phyloP scores from a whole-genome alignment of 2,113 vertebrate genomes.

The Rostratula benghalensis region DNA sequence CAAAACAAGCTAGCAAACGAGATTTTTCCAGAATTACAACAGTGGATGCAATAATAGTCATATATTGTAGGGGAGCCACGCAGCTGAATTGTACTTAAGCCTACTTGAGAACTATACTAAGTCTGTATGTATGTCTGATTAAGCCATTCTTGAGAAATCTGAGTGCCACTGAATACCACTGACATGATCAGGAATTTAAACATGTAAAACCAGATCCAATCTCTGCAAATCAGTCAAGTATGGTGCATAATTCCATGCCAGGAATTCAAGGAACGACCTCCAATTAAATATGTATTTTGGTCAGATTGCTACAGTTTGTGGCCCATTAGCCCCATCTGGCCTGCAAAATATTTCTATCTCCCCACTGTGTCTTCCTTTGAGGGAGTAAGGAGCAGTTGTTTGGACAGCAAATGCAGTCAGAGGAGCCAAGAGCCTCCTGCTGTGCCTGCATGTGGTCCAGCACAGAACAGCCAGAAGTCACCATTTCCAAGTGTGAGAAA shows the following conservation, averaged over 20 bases:
- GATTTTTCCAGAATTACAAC: not conserved
- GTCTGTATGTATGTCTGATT: not conserved
- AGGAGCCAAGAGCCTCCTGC: slow-evolving; percentile 43
- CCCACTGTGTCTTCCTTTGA: not conserved
- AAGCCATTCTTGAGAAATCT: not conserved
- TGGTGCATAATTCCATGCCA: not conserved
- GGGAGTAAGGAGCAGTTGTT: slow-evolving; percentile 13
- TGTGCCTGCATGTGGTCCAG: slow-evolving; percentile 41
- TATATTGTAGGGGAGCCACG: not conserved
- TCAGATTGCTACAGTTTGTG: slow-evolving; percentile 5
- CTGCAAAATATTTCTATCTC: slow-evolving; percentile 24
- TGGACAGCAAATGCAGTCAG: slow-evolving; percentile 14
- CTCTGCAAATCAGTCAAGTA: not conserved
- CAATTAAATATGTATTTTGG: slow-evolving; percentile 23
- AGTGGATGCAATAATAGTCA: not conserved
- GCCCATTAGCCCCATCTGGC: slow-evolving; percentile 46
- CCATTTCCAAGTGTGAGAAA: slow-evolving; percentile 5
- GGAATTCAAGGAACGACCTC: not conserved
- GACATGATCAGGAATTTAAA: not conserved
- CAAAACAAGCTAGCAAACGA: not conserved
- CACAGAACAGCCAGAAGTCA: slow-evolving; percentile 24
- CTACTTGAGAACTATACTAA: not conserved
- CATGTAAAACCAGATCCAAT: not conserved
- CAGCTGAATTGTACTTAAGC: not conserved
- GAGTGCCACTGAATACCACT: not conserved